Evolutionary conservation across 2,113 vertebrate genomes (phyloP).

Genomic region (Fregetta grallaria): DNA sequence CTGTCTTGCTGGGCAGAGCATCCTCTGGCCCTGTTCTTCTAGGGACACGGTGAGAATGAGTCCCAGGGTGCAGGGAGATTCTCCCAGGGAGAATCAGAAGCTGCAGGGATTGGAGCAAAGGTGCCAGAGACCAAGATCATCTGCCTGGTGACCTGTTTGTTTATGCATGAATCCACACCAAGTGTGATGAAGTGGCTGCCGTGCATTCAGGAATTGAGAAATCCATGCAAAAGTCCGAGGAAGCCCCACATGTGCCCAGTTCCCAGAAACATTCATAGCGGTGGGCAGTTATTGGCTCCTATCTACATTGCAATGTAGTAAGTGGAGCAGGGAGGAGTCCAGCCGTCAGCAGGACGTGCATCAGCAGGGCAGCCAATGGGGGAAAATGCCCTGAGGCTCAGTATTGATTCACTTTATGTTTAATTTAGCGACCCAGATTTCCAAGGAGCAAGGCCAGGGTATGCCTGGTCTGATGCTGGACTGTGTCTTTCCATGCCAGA

Average conservation of each 20-base stretch:
- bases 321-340: slow-evolving; percentile 42
- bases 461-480: neutral
- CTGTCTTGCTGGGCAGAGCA: neutral
- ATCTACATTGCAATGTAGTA: neutral
- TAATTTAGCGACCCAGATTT: slow-evolving; percentile 57
- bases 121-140: neutral
- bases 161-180: neutral
- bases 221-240: neutral
- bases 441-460: neutral
- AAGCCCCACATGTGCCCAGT: neutral
- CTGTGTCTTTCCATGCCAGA: neutral
- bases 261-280: neutral
- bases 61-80: neutral
- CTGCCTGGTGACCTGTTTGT: neutral
- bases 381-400: slow-evolving; percentile 15
- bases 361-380: slow-evolving; percentile 39
- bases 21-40: neutral
- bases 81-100: neutral
- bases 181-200: neutral
- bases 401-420: slow-evolving; percentile 62
- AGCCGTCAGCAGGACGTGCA: neutral
- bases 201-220: neutral
- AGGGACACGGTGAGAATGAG: neutral
- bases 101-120: neutral
- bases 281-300: slow-evolving; percentile 19